These are phyloP conservation scores for Pyrocoelia pectoralis DNA, from an alignment of 2,888 invertebrate genomes.

Conservation along the genomic window DNA sequence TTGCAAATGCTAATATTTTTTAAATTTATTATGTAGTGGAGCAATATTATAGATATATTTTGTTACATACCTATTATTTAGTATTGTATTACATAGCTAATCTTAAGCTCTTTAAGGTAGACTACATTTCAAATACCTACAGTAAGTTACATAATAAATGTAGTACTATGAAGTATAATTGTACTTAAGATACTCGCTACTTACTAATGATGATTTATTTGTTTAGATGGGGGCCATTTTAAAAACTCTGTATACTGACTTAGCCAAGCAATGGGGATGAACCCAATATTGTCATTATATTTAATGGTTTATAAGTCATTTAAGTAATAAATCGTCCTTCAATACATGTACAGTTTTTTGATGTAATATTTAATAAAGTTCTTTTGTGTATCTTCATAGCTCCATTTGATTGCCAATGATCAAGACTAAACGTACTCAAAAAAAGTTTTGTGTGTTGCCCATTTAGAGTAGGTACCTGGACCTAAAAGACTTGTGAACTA, in stretches of 20 bases:
- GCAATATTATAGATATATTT: constrained; percentile 23
- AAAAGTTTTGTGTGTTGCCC: no score
- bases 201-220: constrained; percentile 15
- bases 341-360: constrained; percentile 22
- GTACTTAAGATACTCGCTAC: constrained; percentile 17
- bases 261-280: constrained; percentile 22
- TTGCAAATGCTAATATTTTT: constrained; percentile 23
- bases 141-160: constrained; percentile 3
- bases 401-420: no score
- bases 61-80: constrained; percentile 7
- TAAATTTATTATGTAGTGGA: constrained; percentile 22
- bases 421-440: no score
- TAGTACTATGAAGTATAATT: constrained; percentile 7
- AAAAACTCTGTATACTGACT: constrained; percentile 31
- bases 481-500: no score
- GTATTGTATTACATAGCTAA: constrained; percentile 7
- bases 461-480: no score
- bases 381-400: no score
- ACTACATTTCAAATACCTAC: constrained; percentile 4
- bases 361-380: constrained; percentile 1
- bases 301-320: constrained; percentile 21
- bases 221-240: constrained; percentile 26
- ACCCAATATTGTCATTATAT: constrained; percentile 30
- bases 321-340: constrained; percentile 19
- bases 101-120: constrained; percentile 4